Percentiles rank a stretch among this genome's conserved stretches.
Conservation (phyloP, 2,888 invertebrate species). For the Plemyria rubiginata region DNA sequence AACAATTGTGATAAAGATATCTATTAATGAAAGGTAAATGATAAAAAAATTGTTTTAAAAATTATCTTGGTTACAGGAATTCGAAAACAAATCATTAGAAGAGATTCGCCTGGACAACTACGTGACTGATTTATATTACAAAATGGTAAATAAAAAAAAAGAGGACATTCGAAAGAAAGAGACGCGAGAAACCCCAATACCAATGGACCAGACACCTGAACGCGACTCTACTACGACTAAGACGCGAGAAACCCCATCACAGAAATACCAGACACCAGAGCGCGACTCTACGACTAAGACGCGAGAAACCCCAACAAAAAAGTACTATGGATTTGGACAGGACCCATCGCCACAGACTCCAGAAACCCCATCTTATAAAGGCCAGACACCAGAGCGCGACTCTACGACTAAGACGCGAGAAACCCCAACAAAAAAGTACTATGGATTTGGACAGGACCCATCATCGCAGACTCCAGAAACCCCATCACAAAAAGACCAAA, state of each 20-base stretch:
- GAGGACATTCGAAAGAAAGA: too few species aligned
- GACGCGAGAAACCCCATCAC: not conserved
- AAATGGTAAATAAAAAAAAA: not conserved
- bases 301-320: not conserved
- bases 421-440: too few species aligned
- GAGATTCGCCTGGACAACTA: slow-evolving; percentile 7
- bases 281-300: not conserved
- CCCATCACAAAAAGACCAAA: not conserved
- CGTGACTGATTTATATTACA: not conserved
- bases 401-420: not conserved
- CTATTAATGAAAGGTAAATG: too few species aligned
- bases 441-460: not conserved
- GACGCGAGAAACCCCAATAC: not conserved
- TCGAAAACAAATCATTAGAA: slow-evolving; percentile 4
- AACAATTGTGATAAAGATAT: not conserved
- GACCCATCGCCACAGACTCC: not conserved
- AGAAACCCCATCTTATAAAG: not conserved
- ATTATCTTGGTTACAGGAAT: slow-evolving; percentile 5
- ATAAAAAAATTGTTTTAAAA: too few species aligned
- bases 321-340: not conserved
- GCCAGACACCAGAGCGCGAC: not conserved
- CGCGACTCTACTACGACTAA: not conserved
- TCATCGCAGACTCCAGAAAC: not conserved
- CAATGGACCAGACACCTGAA: not conserved
- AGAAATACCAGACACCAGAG: not conserved